phyloP scores from a whole-genome alignment of 37 sponge, comb jelly and placozoan species.

The Oscarella lobularis region DNA sequence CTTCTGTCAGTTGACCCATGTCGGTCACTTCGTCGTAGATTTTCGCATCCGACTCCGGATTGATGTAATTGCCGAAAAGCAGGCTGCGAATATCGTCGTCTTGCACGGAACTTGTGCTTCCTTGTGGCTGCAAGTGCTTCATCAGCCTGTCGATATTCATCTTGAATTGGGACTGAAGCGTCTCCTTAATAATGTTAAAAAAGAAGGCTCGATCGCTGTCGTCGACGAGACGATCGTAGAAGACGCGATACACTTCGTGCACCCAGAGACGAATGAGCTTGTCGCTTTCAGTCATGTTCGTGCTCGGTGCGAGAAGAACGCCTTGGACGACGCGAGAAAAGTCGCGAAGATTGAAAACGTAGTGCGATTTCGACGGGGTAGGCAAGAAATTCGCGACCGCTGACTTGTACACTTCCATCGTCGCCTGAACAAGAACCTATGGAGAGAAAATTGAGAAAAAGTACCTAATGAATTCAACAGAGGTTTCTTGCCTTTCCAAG shows the following conservation, averaged over 20 bases:
- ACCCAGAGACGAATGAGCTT: slow-evolving; percentile 86
- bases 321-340: slow-evolving; percentile 89
- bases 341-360: slow-evolving; percentile 94
- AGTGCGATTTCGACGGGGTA: slow-evolving; percentile 96
- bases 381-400: slow-evolving; percentile 82
- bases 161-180: slow-evolving; percentile 67
- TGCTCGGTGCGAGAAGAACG: slow-evolving; percentile 70
- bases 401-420: slow-evolving; percentile 77
- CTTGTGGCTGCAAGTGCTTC: slow-evolving; percentile 27
- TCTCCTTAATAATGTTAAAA: slow-evolving; percentile 83
- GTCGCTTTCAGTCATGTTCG: slow-evolving; percentile 71
- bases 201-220: slow-evolving; percentile 69
- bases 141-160: slow-evolving; percentile 68
- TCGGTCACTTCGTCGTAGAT: slow-evolving; percentile 82
- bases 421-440: slow-evolving; percentile 83
- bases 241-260: slow-evolving; percentile 92
- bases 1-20: slow-evolving; percentile 46
- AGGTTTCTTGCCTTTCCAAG: slow-evolving; percentile 65
- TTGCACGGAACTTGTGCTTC: too few relatives aligned
- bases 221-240: slow-evolving; percentile 90
- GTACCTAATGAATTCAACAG: neutral
- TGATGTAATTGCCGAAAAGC: slow-evolving; percentile 93
- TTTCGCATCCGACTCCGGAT: slow-evolving; percentile 43
- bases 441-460: neutral
- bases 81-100: slow-evolving; percentile 53